These are phyloP conservation scores for Strix aluco DNA, from an alignment of 2,113 vertebrate genomes.

Conservation along the genomic window DNA sequence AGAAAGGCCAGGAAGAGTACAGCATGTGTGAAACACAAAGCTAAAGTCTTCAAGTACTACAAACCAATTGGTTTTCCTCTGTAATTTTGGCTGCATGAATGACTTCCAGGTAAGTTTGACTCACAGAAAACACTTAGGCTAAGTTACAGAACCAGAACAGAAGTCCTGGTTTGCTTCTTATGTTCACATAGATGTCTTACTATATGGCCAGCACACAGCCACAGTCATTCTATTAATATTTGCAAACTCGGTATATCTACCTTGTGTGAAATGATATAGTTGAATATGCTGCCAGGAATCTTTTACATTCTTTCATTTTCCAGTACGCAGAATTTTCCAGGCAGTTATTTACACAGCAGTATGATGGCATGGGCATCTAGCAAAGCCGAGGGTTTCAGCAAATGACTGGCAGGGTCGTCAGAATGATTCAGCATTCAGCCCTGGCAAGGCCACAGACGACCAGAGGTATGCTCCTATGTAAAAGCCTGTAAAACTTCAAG, in stretches of 20 bases:
- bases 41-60: not conserved
- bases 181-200: not conserved
- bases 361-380: not conserved
- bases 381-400: not conserved
- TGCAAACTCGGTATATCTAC: not conserved
- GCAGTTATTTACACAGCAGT: not conserved
- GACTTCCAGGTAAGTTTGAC: not conserved
- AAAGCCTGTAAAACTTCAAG: not conserved
- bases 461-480: not conserved
- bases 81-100: not conserved
- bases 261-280: fast-evolving
- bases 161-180: not conserved
- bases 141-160: not conserved
- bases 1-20: not conserved
- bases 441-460: not conserved
- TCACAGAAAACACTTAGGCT: not conserved
- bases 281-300: not conserved
- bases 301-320: not conserved
- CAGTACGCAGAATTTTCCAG: not conserved
- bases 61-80: not conserved
- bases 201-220: fast-evolving
- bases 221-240: not conserved
- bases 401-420: fast-evolving
- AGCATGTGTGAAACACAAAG: not conserved
- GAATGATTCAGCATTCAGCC: not conserved